Base-by-base conservation (phyloP, 2,113 vertebrate species). In the Chloropsis hardwickii region DNA sequence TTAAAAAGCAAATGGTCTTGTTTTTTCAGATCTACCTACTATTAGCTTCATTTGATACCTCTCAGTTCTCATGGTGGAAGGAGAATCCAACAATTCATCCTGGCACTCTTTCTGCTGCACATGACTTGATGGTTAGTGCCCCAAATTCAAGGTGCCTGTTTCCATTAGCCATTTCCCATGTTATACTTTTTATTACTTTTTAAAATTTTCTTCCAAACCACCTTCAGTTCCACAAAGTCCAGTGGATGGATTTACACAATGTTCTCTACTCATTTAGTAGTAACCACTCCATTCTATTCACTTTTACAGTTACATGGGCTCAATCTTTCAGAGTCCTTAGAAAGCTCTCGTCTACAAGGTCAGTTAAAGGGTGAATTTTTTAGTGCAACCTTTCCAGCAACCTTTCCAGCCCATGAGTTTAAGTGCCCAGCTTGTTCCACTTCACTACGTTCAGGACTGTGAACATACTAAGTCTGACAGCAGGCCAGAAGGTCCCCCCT, bases 401-500 rank as follows among this genome's bases (percentile, higher is more conserved):
- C 40, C 44, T 84, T 92, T 91, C 81, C n/a, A 80, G 11, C 14
- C n/a, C 12, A 14, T 14, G 51, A 80, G 25, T 56, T 83, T 77
- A 90, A 94, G 72, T 44, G 71, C 44, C 20, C 16, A 70, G 53
- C 66, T 74, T 33, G 12, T 88, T 93, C 82, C 65, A 90, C 53
- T 60, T 79, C 78, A 80, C 58, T 79, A 29, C 15, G 1, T 39
- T 80, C 66, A 64, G 56, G 29, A 84, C 9, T 39, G 33, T 78
- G 70, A 93, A 92, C 69, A 62, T 61, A 94, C 61, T 74, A 47
- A 94, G 31, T 39, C 54, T 86, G 92, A 94, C 90, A 94, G 80
- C 33, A 93, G 73, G 33, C 61, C 61, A 81, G 11, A 56, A 62
- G 42, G 61, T 29, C 48, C 42, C 28, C 81, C 79, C 78, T 89